phyloP scores from a whole-genome alignment of 2,888 invertebrate genomes.

The Drosophila birchii region DNA sequence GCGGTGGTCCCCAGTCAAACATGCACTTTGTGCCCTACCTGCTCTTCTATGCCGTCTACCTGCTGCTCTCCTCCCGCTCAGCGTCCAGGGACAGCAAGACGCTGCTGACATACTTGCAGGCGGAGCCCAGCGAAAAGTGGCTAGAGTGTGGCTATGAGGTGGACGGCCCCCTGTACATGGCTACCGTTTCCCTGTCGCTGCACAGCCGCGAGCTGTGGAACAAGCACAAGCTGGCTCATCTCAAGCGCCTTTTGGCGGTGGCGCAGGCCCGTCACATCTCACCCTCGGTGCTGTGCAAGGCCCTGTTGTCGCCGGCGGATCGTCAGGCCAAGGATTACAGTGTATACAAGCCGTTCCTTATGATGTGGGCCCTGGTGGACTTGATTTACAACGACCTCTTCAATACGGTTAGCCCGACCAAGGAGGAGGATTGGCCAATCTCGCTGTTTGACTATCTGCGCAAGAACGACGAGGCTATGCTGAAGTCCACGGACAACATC shows the following conservation, averaged over 20 bases:
- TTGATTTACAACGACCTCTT: conserved; percentile 93
- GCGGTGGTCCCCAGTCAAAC: conserved; percentile 98
- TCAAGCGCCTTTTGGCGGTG: conserved; percentile 90
- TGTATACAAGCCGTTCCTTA: conserved; percentile 93
- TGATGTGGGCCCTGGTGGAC: conserved; percentile 94
- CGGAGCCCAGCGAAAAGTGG: conserved; percentile 87
- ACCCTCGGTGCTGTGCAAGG: conserved; percentile 84
- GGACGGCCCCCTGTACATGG: conserved; percentile 96
- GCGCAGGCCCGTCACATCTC: conserved; percentile 92
- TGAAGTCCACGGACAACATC: conserved; percentile 94
- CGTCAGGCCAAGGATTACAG: conserved; percentile 88
- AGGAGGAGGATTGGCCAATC: conserved; percentile 95
- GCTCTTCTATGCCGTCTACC: conserved; percentile 96
- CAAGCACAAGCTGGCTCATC: conserved; percentile 88
- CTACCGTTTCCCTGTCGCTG: conserved; percentile 91
- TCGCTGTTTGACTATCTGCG: conserved; percentile 96
- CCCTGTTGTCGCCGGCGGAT: conserved; percentile 85
- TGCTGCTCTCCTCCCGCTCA: conserved; percentile 94
- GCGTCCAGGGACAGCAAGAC: conserved; percentile 92
- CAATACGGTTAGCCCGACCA: conserved; percentile 91
- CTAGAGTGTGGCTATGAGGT: conserved; percentile 94
- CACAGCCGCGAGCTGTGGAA: conserved; percentile 93
- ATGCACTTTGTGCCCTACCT: conserved; percentile 98
- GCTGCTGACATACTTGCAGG: conserved; percentile 90
- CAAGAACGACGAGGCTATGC: conserved; percentile 95